Conservation (phyloP, 2,888 invertebrate genomes). For the Heteropelma amictum region DNA sequence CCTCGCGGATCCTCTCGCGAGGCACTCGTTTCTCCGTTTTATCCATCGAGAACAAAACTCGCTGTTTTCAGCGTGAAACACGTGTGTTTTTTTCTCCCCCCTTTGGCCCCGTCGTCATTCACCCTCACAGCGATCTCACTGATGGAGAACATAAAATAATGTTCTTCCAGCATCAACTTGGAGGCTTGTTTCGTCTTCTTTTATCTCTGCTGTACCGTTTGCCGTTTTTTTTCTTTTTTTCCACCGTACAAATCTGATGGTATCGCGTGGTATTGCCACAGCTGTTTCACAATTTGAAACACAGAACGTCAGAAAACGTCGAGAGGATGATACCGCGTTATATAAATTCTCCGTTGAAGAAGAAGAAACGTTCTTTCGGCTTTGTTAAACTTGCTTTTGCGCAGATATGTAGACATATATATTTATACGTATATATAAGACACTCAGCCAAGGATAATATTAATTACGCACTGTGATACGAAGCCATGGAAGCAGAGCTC, state of each 20-base stretch:
- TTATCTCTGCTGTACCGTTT: not conserved
- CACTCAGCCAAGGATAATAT: constrained; percentile 28
- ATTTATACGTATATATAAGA: not conserved
- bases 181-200: constrained; percentile 2
- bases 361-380: constrained; percentile 1
- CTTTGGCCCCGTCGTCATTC: constrained; percentile 17
- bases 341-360: constrained; percentile 4
- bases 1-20: not conserved
- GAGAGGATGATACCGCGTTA: not conserved
- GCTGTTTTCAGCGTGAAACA: constrained; percentile 4
- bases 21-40: constrained; percentile 6
- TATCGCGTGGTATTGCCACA: constrained; percentile 3
- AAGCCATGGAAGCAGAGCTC: not conserved
- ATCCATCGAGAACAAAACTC: constrained; percentile 18
- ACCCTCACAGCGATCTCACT: constrained; percentile 4
- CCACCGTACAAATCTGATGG: not conserved
- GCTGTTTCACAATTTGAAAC: constrained; percentile 22
- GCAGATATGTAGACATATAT: too few species aligned
- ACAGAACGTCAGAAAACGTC: constrained; percentile 11
- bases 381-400: constrained; percentile 6
- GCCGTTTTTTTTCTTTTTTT: not conserved
- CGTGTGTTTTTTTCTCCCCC: too few species aligned
- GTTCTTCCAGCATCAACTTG: constrained; percentile 19
- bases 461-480: constrained; percentile 33
- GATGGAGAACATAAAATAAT: constrained; percentile 31